phyloP scores from a whole-genome alignment of 2,113 vertebrate species.

The Equus quagga region DNA sequence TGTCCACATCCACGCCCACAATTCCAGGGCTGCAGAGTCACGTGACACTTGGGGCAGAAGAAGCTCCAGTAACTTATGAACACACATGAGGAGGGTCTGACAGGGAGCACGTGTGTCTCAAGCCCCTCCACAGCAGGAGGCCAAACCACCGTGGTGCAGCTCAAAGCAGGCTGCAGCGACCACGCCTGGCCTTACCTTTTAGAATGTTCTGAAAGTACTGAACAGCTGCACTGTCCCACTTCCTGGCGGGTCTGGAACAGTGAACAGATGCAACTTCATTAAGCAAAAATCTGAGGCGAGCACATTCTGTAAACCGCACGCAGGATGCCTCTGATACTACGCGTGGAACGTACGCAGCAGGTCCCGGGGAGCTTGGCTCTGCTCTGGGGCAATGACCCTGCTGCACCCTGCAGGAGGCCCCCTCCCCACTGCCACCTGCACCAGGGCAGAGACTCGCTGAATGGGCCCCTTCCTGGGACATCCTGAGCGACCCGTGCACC shows the following conservation, averaged over 20 bases:
- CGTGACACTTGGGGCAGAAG: neutral
- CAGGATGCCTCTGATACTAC: neutral
- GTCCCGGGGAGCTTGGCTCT: too few species aligned
- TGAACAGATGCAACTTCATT: constrained; percentile 40
- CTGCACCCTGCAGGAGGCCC: rapidly evolving
- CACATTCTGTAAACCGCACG: neutral
- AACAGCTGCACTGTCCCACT: constrained; percentile 94
- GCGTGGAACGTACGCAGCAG: rapidly evolving
- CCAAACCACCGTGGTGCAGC: neutral
- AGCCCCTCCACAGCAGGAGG: neutral
- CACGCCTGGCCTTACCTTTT: constrained; percentile 86
- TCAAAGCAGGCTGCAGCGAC: neutral
- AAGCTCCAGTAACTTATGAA: neutral
- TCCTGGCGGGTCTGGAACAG: constrained; percentile 87
- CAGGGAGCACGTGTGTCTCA: rapidly evolving
- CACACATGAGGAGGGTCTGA: neutral
- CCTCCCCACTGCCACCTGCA: neutral
- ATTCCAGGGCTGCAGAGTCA: too few species aligned
- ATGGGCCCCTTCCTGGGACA: neutral
- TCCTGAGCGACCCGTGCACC: neutral
- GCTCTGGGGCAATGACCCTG: neutral
- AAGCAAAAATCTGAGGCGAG: neutral
- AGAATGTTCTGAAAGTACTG: constrained; percentile 91
- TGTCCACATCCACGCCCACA: neutral
- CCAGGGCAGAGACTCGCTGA: neutral